A percentile compares a stretch with the other conserved stretches of the same genome.
phyloP scores from a whole-genome alignment of 2,888 invertebrate species.

The Cistogaster globosa region DNA sequence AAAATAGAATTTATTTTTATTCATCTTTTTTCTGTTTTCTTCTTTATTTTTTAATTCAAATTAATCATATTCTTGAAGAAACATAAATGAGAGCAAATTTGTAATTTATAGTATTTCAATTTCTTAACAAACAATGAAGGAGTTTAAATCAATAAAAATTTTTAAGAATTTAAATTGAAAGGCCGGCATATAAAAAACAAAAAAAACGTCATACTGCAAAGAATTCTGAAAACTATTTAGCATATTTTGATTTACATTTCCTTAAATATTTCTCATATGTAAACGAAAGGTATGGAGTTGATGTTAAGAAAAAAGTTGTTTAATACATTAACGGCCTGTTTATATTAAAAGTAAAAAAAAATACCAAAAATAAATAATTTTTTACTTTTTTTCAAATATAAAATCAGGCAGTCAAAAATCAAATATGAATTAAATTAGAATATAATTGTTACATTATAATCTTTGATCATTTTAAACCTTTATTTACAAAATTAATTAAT shows the following conservation, averaged over 20 bases:
- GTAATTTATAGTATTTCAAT: conserved; percentile 31
- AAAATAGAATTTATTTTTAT: conserved; percentile 21
- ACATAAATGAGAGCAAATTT: conserved; percentile 30
- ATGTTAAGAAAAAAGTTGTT: no score
- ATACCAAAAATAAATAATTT: no score
- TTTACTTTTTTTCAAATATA: no score
- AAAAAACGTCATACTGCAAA: not conserved
- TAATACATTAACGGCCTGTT: no score
- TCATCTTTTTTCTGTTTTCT: conserved; percentile 4
- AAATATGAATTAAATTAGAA: no score
- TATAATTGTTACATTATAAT: no score
- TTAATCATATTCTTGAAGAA: conserved; percentile 7
- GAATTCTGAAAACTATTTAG: not conserved
- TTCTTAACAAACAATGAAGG: conserved; percentile 36
- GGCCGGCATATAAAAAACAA: not conserved
- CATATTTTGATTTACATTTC: not conserved
- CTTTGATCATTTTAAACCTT: no score
- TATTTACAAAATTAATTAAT: no score
- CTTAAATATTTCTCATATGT: no score
- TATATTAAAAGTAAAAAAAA: no score
- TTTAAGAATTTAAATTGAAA: conserved; percentile 37
- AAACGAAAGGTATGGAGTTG: no score
- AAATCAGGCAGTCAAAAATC: no score
- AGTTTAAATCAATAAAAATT: conserved; percentile 48
- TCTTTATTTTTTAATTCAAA: conserved; percentile 22